These are phyloP conservation scores for Oreochromis niloticus DNA, from an alignment of 2,113 vertebrate genomes.

Conservation along the genomic window DNA sequence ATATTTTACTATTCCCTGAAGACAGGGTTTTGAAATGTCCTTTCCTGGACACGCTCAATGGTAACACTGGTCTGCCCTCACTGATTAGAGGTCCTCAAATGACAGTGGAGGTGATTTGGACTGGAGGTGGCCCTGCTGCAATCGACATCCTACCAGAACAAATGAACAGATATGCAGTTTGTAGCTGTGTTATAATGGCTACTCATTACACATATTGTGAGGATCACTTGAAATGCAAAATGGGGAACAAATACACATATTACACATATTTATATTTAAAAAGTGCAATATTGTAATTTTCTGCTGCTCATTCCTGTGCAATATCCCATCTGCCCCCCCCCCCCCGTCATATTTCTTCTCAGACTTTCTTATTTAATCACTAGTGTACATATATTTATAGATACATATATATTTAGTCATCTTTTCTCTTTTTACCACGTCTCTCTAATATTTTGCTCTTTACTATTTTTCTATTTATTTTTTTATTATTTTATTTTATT, in stretches of 20 bases:
- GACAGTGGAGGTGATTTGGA: constrained; percentile 28
- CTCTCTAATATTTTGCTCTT: too few relatives aligned
- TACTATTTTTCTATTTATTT: too few relatives aligned
- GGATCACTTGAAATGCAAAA: constrained; percentile 4
- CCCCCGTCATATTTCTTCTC: too few relatives aligned
- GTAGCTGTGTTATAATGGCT: background rate
- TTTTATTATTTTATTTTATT: too few relatives aligned
- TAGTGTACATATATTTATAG: too few relatives aligned
- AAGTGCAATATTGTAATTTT: too few relatives aligned
- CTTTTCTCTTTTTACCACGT: too few relatives aligned
- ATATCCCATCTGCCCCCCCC: too few relatives aligned
- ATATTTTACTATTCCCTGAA: background rate
- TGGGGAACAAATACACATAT: background rate
- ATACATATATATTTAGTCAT: too few relatives aligned
- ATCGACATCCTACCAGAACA: constrained; percentile 1
- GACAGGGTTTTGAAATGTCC: background rate
- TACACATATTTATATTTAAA: too few relatives aligned
- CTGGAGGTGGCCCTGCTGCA: constrained; percentile 10
- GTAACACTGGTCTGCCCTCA: background rate
- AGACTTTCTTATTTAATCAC: too few relatives aligned
- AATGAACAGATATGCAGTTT: background rate
- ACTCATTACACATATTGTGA: constrained; percentile 40
- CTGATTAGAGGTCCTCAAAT: constrained; percentile 33
- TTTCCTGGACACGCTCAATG: background rate
- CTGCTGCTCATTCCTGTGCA: too few relatives aligned